These are phyloP conservation scores for Ianthella basta DNA, from an alignment of 37 sponge, comb jelly and placozoan genomes.

Conservation along the genomic window DNA sequence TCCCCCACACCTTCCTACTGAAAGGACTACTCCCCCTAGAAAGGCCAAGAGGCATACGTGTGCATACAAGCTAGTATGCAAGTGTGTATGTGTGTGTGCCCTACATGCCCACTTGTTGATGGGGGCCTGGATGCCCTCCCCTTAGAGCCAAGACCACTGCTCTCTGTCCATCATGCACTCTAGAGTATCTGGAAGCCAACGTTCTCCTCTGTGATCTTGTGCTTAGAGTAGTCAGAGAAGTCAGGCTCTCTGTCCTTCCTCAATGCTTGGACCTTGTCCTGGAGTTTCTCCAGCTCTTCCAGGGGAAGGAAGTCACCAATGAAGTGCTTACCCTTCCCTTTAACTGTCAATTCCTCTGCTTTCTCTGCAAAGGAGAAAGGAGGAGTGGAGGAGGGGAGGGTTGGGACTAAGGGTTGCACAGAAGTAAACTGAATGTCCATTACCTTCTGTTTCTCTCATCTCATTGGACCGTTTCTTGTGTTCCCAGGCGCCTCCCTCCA, in stretches of 20 bases:
- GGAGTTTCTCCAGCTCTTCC: conserved; percentile 85
- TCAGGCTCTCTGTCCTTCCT: conserved; percentile 67
- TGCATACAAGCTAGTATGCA: background rate
- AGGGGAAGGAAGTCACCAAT: conserved; percentile 95
- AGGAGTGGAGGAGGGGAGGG: no score
- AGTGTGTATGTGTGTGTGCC: background rate
- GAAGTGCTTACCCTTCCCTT: conserved; percentile 89
- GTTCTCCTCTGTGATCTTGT: conserved; percentile 85
- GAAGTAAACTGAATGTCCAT: background rate
- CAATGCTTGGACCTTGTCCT: conserved; percentile 72
- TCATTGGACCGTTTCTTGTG: conserved; percentile 86
- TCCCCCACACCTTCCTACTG: conserved; percentile 89
- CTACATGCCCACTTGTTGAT: conserved; percentile 83
- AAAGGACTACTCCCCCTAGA: conserved; percentile 76
- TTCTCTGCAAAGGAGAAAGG: conserved; percentile 23
- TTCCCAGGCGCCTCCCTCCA: conserved; percentile 92
- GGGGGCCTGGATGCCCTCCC: conserved; percentile 85
- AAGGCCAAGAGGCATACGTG: background rate
- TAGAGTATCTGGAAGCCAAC: conserved; percentile 94
- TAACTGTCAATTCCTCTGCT: conserved; percentile 67
- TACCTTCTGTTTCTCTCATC: conserved; percentile 79
- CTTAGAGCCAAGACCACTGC: conserved; percentile 85
- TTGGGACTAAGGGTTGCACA: background rate
- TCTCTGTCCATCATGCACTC: conserved; percentile 97
- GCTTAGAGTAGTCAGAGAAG: conserved; percentile 79